Evolutionary conservation across 2,888 invertebrate species (phyloP).

Genomic region (Nephrotoma guestfalica): DNA sequence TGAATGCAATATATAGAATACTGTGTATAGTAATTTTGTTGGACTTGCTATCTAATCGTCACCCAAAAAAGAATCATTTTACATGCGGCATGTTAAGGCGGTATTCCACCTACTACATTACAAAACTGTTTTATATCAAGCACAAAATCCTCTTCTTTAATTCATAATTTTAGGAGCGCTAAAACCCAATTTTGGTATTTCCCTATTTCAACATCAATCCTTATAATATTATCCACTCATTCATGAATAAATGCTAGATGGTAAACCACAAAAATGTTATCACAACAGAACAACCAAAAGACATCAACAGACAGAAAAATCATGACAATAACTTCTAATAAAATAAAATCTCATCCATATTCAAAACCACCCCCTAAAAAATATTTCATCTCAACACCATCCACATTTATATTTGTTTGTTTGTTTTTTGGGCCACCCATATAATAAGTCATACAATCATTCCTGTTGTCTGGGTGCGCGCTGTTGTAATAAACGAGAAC

Average conservation of each 20-base stretch:
- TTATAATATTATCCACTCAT: no score
- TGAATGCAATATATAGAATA: no score
- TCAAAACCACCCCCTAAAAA: neutral
- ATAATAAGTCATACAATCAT: neutral
- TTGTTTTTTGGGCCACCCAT: neutral
- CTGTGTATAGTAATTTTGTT: no score
- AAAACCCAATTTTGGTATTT: no score
- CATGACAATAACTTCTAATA: neutral
- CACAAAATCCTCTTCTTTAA: no score
- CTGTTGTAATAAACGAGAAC: neutral
- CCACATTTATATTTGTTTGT: neutral
- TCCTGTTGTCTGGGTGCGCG: neutral
- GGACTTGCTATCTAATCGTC: no score
- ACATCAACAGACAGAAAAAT: neutral
- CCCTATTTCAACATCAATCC: no score
- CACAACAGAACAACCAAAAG: neutral
- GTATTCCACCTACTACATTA: no score
- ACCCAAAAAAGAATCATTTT: no score
- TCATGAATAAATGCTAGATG: neutral
- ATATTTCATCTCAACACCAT: neutral
- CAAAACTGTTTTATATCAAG: no score
- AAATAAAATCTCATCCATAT: neutral
- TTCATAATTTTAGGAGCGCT: no score
- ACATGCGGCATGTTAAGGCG: no score
- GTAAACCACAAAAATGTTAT: neutral